These are phyloP conservation scores for Trypoxylus dichotomus DNA, from an alignment of 1,140 invertebrate species.

Conservation along the genomic window DNA sequence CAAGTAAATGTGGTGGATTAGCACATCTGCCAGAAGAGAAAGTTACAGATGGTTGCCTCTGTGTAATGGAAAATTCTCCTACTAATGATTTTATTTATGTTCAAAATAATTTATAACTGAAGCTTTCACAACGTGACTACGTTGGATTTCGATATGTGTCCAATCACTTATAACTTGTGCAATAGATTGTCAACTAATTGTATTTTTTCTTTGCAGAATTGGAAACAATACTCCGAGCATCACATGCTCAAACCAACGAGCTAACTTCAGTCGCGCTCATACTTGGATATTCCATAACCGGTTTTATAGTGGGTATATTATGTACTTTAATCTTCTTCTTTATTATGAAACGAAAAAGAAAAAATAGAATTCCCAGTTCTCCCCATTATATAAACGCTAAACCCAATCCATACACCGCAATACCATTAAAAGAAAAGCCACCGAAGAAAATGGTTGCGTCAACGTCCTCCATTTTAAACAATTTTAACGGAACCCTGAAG, in stretches of 20 bases:
- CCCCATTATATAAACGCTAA: conserved; percentile 78
- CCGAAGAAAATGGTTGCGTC: conserved; percentile 42
- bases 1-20: too few species aligned
- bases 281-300: conserved; percentile 51
- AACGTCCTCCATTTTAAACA: conserved; percentile 55
- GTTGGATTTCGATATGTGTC: too few species aligned
- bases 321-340: conserved; percentile 30
- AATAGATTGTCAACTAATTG: neutral
- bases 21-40: too few species aligned
- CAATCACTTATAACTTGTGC: too few species aligned
- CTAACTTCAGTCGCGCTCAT: neutral
- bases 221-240: neutral
- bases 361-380: conserved; percentile 64
- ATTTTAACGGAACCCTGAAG: conserved; percentile 59
- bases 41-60: too few species aligned
- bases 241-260: neutral
- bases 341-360: conserved; percentile 47
- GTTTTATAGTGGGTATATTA: conserved; percentile 55
- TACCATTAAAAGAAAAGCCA: conserved; percentile 65
- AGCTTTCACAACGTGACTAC: too few species aligned
- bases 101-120: too few species aligned
- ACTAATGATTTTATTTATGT: too few species aligned
- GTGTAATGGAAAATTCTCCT: too few species aligned
- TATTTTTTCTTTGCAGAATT: neutral
- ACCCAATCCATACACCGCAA: conserved; percentile 81